Conservation (phyloP, 2,888 invertebrate genomes). For the Drosophila mayaguana region DNA sequence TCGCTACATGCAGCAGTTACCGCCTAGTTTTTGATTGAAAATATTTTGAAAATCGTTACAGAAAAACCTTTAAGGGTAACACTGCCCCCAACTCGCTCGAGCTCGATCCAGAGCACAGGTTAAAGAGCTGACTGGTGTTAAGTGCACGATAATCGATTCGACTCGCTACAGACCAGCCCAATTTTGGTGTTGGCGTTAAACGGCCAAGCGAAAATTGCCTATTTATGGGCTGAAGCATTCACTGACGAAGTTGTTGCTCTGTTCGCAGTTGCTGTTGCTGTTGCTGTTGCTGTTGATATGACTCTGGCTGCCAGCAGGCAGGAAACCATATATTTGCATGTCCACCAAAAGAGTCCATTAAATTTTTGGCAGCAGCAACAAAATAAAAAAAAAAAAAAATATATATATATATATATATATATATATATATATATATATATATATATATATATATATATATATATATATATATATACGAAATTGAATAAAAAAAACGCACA, state of each 20-base stretch:
- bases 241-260: constrained; percentile 12
- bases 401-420: background rate
- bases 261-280: background rate
- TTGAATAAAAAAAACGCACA: constrained; percentile 18
- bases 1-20: constrained; percentile 50
- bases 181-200: constrained; percentile 76
- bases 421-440: background rate
- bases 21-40: constrained; percentile 73
- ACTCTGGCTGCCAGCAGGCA: constrained; percentile 33
- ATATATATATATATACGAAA: background rate
- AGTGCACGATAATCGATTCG: constrained; percentile 81
- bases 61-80: constrained; percentile 74
- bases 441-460: too few relatives aligned
- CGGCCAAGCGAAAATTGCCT: constrained; percentile 74
- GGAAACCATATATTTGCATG: constrained; percentile 76
- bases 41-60: constrained; percentile 69
- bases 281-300: constrained; percentile 8
- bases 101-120: constrained; percentile 52
- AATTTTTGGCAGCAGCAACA: constrained; percentile 3
- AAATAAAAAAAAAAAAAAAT: background rate
- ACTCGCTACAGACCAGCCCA: constrained; percentile 58
- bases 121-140: constrained; percentile 79
- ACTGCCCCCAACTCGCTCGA: constrained; percentile 33
- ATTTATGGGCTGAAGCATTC: constrained; percentile 65
- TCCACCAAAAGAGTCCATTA: constrained; percentile 56